A percentile compares a stretch with the other conserved stretches of the same genome.
phyloP scores from a whole-genome alignment of 2,113 vertebrate genomes.

The Seriola aureovittata region DNA sequence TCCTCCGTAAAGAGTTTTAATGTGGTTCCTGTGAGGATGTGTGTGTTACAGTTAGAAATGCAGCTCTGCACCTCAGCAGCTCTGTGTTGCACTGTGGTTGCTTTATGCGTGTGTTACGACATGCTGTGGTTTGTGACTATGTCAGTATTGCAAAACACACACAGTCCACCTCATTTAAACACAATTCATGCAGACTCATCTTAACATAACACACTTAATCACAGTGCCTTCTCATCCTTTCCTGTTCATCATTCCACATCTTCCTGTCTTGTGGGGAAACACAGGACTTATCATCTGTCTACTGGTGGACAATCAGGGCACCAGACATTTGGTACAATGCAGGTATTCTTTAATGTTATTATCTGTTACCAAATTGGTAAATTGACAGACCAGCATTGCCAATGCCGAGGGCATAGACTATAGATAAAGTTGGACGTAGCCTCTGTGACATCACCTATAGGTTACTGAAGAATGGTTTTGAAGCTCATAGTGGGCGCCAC shows the following conservation, averaged over 20 bases:
- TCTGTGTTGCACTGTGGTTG: background rate
- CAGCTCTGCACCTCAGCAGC: background rate
- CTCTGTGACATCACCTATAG: no score
- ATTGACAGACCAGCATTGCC: no score
- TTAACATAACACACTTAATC: constrained; percentile 34
- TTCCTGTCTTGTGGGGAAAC: constrained; percentile 3
- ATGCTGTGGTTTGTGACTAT: constrained; percentile 13
- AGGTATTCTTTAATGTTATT: background rate
- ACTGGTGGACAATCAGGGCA: background rate
- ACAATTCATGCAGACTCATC: background rate
- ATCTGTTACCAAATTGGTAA: background rate
- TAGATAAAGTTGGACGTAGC: no score
- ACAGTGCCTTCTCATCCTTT: background rate
- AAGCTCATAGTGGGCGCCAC: no score
- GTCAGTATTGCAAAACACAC: constrained; percentile 17
- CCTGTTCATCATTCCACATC: constrained; percentile 12
- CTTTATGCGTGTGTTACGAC: background rate
- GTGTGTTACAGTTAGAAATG: background rate
- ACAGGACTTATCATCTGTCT: constrained; percentile 16
- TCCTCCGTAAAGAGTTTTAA: constrained; percentile 19
- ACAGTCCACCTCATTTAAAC: background rate
- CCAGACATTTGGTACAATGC: background rate
- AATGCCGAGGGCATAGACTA: no score
- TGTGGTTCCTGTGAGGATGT: background rate
- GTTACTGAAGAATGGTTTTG: no score